Evolutionary conservation across 92 coral and sea anemone genomes (phyloP).

Genomic region (Ricordea florida): DNA sequence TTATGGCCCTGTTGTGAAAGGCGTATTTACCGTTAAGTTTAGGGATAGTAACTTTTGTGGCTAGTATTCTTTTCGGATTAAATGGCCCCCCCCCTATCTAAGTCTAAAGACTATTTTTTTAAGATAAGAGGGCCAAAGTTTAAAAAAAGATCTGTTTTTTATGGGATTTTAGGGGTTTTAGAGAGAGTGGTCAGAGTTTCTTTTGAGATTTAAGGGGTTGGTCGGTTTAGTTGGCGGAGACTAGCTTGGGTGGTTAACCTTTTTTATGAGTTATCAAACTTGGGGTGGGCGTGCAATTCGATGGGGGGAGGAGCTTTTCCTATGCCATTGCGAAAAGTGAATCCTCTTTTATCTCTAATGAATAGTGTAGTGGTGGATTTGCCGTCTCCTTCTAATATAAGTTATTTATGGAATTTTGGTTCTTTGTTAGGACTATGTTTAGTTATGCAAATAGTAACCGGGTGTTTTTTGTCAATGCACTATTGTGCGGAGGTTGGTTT

Average conservation of each 20-base stretch:
- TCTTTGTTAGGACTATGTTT: conserved; percentile 77
- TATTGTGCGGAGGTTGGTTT: conserved; percentile 68
- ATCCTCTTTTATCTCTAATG: conserved; percentile 74
- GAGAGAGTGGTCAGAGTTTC: too few species aligned
- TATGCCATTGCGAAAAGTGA: conserved; percentile 72
- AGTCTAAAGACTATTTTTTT: neutral
- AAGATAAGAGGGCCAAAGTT: too few species aligned
- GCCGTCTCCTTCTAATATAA: conserved; percentile 84
- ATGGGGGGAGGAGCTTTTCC: conserved; percentile 2
- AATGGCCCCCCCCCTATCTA: conserved; percentile 71
- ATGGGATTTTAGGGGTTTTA: too few species aligned
- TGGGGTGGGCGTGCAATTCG: too few species aligned
- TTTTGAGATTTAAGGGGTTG: too few species aligned
- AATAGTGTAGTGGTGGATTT: conserved; percentile 77
- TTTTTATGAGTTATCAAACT: too few species aligned
- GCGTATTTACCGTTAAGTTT: conserved; percentile 82
- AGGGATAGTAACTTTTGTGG: conserved; percentile 69
- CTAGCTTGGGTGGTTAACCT: too few species aligned
- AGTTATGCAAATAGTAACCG: conserved; percentile 67
- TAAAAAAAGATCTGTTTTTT: neutral
- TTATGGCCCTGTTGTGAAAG: conserved; percentile 81
- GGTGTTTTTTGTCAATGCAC: conserved; percentile 79
- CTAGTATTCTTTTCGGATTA: conserved; percentile 72
- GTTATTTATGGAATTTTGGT: conserved; percentile 90
- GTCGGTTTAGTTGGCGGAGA: too few species aligned